Evolutionary conservation across 2,888 invertebrate genomes (phyloP).

Genomic region (Xanthostigma xanthostigma): DNA sequence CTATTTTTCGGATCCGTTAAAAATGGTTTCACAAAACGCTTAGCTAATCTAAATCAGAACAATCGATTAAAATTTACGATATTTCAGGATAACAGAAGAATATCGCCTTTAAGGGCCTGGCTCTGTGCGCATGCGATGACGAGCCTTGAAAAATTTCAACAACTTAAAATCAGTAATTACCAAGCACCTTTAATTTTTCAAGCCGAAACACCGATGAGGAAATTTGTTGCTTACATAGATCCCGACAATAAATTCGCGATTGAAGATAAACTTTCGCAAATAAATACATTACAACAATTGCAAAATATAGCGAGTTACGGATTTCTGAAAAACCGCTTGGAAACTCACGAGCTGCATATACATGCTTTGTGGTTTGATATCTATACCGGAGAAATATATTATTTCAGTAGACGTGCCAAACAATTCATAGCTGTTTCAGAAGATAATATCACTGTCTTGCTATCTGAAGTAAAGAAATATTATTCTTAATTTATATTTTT

Average conservation of each 20-base stretch:
- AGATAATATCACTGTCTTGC: slow-evolving; percentile 53
- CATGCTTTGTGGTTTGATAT: slow-evolving; percentile 97
- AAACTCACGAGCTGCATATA: slow-evolving; percentile 69
- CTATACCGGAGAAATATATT: slow-evolving; percentile 89
- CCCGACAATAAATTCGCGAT: slow-evolving; percentile 75
- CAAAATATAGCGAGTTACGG: slow-evolving; percentile 89
- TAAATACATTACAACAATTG: slow-evolving; percentile 81
- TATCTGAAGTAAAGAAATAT: slow-evolving; percentile 62
- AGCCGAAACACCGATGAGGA: slow-evolving; percentile 72
- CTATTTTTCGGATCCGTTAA: neutral
- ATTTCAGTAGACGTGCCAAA: slow-evolving; percentile 79
- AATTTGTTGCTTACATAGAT: slow-evolving; percentile 89
- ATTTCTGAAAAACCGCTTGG: slow-evolving; percentile 68
- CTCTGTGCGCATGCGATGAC: slow-evolving; percentile 71
- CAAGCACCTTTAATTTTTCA: slow-evolving; percentile 69
- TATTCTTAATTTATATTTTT: slow-evolving; percentile 42
- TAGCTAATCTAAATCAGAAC: too few species aligned
- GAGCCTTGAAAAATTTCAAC: slow-evolving; percentile 69
- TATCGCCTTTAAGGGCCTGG: slow-evolving; percentile 85
- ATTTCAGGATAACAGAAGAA: slow-evolving; percentile 53
- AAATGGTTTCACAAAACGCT: too few species aligned
- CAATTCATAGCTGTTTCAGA: slow-evolving; percentile 78
- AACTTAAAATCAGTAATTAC: slow-evolving; percentile 43
- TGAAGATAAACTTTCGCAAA: slow-evolving; percentile 90
- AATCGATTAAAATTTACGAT: too few species aligned